Conservation (phyloP, 1,140 invertebrate genomes). For the Philopotamus ludificatus region DNA sequence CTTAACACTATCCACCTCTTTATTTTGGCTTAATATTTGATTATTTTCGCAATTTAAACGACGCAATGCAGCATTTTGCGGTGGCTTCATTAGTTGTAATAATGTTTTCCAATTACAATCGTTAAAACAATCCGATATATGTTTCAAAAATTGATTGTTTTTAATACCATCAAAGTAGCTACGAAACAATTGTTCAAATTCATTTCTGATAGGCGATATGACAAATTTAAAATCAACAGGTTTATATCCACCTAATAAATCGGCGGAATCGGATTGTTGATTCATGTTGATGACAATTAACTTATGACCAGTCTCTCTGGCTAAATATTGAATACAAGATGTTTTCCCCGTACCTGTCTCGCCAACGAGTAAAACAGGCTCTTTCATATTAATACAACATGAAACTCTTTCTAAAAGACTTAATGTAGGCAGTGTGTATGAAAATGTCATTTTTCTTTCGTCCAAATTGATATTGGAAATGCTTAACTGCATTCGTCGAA, state of each 20-base stretch:
- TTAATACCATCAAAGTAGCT: slow-evolving; percentile 75
- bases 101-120: slow-evolving; percentile 71
- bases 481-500: slow-evolving; percentile 49
- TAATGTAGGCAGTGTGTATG: slow-evolving; percentile 75
- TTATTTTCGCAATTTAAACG: slow-evolving; percentile 49
- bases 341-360: slow-evolving; percentile 99
- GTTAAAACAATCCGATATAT: slow-evolving; percentile 75
- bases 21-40: slow-evolving; percentile 21
- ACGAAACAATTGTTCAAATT: slow-evolving; percentile 84
- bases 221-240: slow-evolving; percentile 89
- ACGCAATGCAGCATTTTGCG: slow-evolving; percentile 67
- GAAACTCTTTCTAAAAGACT: slow-evolving; percentile 85
- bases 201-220: slow-evolving; percentile 73
- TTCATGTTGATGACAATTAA: slow-evolving; percentile 99
- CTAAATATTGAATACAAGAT: slow-evolving; percentile 91
- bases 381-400: slow-evolving; percentile 76
- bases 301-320: slow-evolving; percentile 77
- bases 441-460: slow-evolving; percentile 64
- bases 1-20: slow-evolving; percentile 42
- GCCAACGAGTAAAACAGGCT: slow-evolving; percentile 93
- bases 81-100: slow-evolving; percentile 74
- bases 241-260: slow-evolving; percentile 96
- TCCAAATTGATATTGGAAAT: slow-evolving; percentile 50
- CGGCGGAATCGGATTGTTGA: slow-evolving; percentile 95
- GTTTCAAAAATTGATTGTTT: slow-evolving; percentile 82